Evolutionary conservation across 2,888 invertebrate species (phyloP), one percentile per base, ranked within the genome.

Genomic region (Endotricha flammealis): DNA sequence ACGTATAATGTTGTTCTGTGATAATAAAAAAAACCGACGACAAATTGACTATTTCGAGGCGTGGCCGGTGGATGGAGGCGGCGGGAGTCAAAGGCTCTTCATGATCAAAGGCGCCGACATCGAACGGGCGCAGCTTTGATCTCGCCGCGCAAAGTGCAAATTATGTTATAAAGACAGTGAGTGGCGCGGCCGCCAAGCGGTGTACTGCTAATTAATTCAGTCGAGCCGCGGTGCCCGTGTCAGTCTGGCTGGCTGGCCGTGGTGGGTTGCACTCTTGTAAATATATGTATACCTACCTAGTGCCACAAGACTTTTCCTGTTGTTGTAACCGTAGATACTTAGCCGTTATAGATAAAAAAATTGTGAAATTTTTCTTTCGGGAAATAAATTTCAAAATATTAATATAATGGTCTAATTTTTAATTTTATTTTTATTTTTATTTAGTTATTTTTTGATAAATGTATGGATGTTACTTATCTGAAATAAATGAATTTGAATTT

Each of bases 141-240:
- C 77, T 80, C 64, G 64, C 86, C 85, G 86, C 83, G 67, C 70
- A 75, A 85, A 86, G 86, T 87, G 87, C 87, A 87, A 87, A 87
- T 87, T 87, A 87, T 86, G 83, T 85, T 86, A 83, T 86, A 85
- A 83, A 85, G 83, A 82, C 82, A 79, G 78, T 73, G 79, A 79
- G 77, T 75, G 77, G 75, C 72, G 68, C 70, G 73, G 66, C 66
- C 67, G 74, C 70, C 75, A 63, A 69, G 63, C 71, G 64, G 60
- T 70, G 73, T 71, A 63, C 70, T 72, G 72, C 64, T 83, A 81
- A 85, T 85, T 85, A 83, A 82, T 83, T 83, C 78, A 77, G 76
- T 66, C 65, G 66, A 59, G 65, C 48, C 50, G 45, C 49, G 49
- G 12, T 49, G 51, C 48, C 46, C 48, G 41, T 37, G 45, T 44